phyloP scores from a whole-genome alignment of 2,113 vertebrate genomes.

The Corapipo altera region DNA sequence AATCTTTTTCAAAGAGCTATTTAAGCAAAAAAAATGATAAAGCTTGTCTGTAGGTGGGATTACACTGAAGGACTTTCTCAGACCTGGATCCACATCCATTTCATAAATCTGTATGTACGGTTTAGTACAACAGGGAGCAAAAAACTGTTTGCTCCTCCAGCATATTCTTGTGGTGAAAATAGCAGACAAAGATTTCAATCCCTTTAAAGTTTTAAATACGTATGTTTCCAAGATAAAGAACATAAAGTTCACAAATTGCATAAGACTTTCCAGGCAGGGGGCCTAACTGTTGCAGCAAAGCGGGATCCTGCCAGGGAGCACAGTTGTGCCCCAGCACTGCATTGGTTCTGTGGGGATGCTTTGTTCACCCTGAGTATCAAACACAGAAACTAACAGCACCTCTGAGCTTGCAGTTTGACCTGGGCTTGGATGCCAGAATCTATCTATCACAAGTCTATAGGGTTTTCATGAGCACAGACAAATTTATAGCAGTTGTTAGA shows the following conservation, averaged over 20 bases:
- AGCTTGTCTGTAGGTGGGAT: neutral
- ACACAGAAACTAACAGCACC: neutral
- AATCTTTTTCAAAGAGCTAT: neutral
- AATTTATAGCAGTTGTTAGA: neutral
- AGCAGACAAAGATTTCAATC: neutral
- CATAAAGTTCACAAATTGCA: neutral
- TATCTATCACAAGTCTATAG: too few species aligned
- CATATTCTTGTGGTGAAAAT: neutral
- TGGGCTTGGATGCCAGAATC: neutral
- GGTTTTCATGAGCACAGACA: neutral
- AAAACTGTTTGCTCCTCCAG: neutral
- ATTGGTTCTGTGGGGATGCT: neutral
- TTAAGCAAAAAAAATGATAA: neutral
- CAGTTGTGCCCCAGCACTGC: fast-evolving
- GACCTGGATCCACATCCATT: neutral
- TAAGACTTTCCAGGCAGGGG: neutral
- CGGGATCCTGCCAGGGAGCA: neutral
- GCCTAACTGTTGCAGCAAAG: neutral
- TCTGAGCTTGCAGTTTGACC: neutral
- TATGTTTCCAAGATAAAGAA: neutral
- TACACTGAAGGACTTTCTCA: neutral
- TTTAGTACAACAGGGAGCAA: neutral
- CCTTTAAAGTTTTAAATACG: neutral
- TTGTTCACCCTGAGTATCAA: neutral
- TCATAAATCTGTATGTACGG: neutral